A percentile compares a stretch with the other conserved stretches of the same genome.
phyloP scores from a whole-genome alignment of 2,797 vertebrate genomes.

The Cottoperca gobio region DNA sequence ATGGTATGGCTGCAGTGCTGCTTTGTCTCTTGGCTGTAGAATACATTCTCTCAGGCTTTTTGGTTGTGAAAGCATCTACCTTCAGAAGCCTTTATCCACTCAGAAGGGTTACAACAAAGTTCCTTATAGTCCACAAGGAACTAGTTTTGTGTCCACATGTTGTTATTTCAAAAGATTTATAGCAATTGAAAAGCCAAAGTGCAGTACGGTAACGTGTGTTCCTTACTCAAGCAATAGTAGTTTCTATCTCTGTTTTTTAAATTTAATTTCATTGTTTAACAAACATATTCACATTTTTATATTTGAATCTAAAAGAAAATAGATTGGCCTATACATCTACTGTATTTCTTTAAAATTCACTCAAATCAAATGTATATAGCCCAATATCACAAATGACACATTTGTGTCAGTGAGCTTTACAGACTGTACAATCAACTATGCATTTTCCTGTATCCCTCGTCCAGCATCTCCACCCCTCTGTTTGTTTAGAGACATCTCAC shows the following conservation, averaged over 20 bases:
- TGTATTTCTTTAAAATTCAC: background rate
- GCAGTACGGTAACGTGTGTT: background rate
- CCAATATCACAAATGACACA: too few species aligned
- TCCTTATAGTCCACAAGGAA: background rate
- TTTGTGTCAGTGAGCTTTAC: too few species aligned
- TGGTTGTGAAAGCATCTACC: slow-evolving; percentile 31
- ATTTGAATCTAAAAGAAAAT: background rate
- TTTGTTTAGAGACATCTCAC: too few species aligned
- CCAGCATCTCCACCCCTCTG: too few species aligned
- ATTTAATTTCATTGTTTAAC: too few species aligned
- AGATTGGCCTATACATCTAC: background rate
- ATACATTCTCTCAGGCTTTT: slow-evolving; percentile 20
- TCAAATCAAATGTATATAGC: too few species aligned
- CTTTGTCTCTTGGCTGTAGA: slow-evolving; percentile 28
- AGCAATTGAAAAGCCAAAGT: background rate
- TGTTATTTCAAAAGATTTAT: slow-evolving; percentile 5
- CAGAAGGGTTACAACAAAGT: background rate
- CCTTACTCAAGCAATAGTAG: background rate
- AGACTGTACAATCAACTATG: too few species aligned
- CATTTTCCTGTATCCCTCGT: too few species aligned
- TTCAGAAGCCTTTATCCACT: slow-evolving; percentile 24
- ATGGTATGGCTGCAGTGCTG: background rate
- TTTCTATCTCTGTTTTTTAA: background rate
- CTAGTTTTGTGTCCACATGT: background rate
- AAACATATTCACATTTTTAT: background rate